Conservation (phyloP, 2,113 vertebrate species). For the Harpagus bidentatus region DNA sequence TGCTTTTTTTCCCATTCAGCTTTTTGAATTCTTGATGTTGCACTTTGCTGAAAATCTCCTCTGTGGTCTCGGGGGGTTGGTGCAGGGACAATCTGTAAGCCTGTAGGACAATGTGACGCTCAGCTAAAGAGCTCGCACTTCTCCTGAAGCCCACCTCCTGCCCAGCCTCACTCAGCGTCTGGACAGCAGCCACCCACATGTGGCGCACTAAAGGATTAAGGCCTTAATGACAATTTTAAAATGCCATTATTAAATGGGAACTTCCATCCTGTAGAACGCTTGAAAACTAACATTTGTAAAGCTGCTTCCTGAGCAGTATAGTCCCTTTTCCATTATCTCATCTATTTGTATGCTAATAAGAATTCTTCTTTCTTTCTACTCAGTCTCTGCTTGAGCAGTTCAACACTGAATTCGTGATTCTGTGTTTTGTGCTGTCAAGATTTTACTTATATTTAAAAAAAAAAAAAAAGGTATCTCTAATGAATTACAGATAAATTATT, state of each 20-base stretch:
- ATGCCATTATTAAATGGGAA: neutral
- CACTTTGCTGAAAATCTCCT: neutral
- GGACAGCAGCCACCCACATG: neutral
- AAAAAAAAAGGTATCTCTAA: neutral
- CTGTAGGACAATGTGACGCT: neutral
- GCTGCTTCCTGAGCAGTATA: slow-evolving; percentile 7
- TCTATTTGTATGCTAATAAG: slow-evolving; percentile 41
- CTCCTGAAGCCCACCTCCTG: neutral
- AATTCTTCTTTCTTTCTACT: neutral
- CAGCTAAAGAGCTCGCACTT: neutral
- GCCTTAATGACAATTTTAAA: neutral
- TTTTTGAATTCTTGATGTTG: neutral
- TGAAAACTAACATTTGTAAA: slow-evolving; percentile 27
- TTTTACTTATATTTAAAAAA: neutral
- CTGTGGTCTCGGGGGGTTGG: neutral
- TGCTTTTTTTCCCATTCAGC: neutral
- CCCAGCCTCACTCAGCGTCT: neutral
- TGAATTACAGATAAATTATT: slow-evolving; percentile 57
- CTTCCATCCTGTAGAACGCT: slow-evolving; percentile 6
- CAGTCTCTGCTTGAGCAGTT: neutral
- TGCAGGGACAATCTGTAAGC: neutral
- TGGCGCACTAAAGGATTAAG: slow-evolving; percentile 4
- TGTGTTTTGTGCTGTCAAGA: neutral
- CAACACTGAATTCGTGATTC: neutral
- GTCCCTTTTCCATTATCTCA: slow-evolving; percentile 36